phyloP scores from a whole-genome alignment of 2,113 vertebrate genomes.

The Lathamus discolor region DNA sequence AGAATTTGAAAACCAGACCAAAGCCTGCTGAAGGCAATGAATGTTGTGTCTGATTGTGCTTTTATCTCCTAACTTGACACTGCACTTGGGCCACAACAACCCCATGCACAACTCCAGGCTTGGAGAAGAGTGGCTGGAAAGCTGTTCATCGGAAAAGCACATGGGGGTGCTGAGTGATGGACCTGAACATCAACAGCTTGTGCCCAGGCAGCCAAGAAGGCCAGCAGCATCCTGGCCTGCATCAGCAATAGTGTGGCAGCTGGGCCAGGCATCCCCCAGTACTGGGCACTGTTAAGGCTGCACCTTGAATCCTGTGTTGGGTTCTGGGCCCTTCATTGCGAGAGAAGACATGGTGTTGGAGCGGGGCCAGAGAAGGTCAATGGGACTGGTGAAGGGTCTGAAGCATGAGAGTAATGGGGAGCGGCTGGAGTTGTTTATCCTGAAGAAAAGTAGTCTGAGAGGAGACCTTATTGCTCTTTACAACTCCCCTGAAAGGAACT shows the following conservation, averaged over 20 bases:
- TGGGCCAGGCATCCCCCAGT: not conserved
- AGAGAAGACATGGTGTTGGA: not conserved
- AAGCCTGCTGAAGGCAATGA: not conserved
- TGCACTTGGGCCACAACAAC: too few relatives aligned
- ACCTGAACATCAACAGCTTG: not conserved
- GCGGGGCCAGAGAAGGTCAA: not conserved
- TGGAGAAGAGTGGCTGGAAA: not conserved
- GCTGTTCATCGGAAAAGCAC: not conserved
- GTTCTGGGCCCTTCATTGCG: not conserved
- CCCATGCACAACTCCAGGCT: not conserved
- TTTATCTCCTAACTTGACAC: not conserved
- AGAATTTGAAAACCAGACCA: not conserved
- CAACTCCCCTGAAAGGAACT: not conserved
- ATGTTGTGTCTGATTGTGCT: not conserved
- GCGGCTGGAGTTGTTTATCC: fast-evolving
- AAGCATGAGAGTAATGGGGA: fast-evolving
- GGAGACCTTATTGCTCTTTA: fast-evolving
- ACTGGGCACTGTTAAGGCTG: not conserved
- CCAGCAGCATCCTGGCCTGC: not conserved
- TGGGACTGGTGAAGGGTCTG: not conserved
- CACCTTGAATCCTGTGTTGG: fast-evolving
- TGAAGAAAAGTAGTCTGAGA: not conserved
- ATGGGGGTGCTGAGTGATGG: not conserved
- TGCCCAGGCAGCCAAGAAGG: not conserved
- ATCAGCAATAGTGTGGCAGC: not conserved